Percentiles rank a stretch among this genome's conserved stretches.
Conservation (phyloP, 2,797 vertebrate species). For the Darevskia mixta region DNA sequence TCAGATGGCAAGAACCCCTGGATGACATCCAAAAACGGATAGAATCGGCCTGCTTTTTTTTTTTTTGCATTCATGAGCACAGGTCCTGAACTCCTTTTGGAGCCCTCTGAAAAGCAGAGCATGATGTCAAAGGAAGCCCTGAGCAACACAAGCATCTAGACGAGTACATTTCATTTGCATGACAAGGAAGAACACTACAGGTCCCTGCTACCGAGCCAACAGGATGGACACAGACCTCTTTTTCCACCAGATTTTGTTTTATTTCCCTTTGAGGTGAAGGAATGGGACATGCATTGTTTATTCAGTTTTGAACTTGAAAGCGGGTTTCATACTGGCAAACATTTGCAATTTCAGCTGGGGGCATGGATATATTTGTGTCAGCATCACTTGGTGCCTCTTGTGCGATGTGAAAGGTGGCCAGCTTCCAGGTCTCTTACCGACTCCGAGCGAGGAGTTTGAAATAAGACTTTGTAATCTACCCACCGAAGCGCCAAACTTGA, state of each 20-base stretch:
- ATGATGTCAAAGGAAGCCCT: not conserved
- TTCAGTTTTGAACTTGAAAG: slow-evolving; percentile 40
- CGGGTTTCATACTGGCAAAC: slow-evolving; percentile 56
- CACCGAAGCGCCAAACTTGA: slow-evolving; percentile 33
- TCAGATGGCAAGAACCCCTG: not conserved
- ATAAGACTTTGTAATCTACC: slow-evolving; percentile 41
- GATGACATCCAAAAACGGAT: not conserved
- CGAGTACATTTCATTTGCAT: not conserved
- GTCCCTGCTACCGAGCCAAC: not conserved
- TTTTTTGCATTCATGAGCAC: not conserved
- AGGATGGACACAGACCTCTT: not conserved
- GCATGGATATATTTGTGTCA: slow-evolving; percentile 57
- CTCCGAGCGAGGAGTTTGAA: slow-evolving; percentile 44
- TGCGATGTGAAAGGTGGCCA: slow-evolving; percentile 35
- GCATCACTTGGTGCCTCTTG: slow-evolving; percentile 54
- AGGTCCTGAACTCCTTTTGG: slow-evolving; percentile 30
- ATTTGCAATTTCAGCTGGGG: slow-evolving; percentile 56
- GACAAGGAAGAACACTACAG: slow-evolving; percentile 27
- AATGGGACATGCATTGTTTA: slow-evolving; percentile 40
- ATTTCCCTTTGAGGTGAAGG: slow-evolving; percentile 41
- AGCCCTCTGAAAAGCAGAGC: slow-evolving; percentile 3
- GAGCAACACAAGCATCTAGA: not conserved
- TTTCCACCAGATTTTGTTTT: slow-evolving; percentile 29
- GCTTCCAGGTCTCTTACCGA: slow-evolving; percentile 57
- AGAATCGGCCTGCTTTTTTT: not conserved